These are phyloP conservation scores for Aplocera efformata DNA, from an alignment of 2,888 invertebrate species.

Conservation along the genomic window DNA sequence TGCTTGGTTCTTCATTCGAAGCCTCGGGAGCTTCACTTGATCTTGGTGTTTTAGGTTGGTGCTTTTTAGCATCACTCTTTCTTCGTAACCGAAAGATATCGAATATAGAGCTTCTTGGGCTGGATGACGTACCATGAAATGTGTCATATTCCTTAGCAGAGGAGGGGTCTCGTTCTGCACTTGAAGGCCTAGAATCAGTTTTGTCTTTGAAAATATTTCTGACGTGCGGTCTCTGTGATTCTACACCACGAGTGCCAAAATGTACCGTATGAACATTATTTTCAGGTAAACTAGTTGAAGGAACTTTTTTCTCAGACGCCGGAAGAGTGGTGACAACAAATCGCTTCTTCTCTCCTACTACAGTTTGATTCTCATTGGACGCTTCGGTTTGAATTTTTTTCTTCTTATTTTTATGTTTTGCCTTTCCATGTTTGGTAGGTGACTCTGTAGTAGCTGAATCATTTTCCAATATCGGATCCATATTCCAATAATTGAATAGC, in stretches of 20 bases:
- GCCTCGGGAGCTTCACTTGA: constrained; percentile 58
- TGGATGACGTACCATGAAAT: constrained; percentile 74
- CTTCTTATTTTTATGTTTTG: constrained; percentile 68
- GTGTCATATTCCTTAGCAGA: constrained; percentile 71
- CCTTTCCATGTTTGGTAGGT: constrained; percentile 63
- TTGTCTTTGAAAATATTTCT: constrained; percentile 71
- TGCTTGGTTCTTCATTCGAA: constrained; percentile 51
- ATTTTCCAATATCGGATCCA: constrained; percentile 78
- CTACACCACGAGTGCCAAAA: constrained; percentile 71
- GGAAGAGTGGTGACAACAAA: constrained; percentile 70
- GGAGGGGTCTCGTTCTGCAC: constrained; percentile 61
- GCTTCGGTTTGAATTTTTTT: constrained; percentile 54
- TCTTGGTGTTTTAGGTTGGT: constrained; percentile 50
- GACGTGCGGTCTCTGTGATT: constrained; percentile 70
- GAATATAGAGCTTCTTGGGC: constrained; percentile 74
- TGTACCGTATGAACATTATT: constrained; percentile 73
- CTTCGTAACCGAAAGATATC: constrained; percentile 74
- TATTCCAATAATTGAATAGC: constrained; percentile 42
- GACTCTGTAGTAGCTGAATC: constrained; percentile 67
- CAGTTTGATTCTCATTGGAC: constrained; percentile 61
- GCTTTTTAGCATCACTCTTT: constrained; percentile 73
- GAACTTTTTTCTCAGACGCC: constrained; percentile 56
- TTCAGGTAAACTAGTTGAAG: constrained; percentile 53
- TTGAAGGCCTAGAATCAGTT: constrained; percentile 58
- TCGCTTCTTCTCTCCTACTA: constrained; percentile 67